Conservation (phyloP, 2,888 invertebrate genomes). For the Plagiodera versicolora region DNA sequence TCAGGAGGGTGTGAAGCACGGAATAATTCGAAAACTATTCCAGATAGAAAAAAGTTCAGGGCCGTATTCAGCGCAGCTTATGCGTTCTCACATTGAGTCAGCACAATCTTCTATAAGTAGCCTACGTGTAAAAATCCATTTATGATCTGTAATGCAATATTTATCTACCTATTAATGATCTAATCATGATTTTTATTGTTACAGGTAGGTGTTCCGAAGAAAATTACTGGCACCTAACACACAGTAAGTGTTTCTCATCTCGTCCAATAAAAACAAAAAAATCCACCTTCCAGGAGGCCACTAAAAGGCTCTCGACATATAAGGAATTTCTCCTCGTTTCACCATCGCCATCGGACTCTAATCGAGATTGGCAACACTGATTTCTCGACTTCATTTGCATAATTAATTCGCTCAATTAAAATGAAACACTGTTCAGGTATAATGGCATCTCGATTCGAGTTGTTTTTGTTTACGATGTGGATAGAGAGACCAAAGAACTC, state of each 20-base stretch:
- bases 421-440: background rate
- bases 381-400: background rate
- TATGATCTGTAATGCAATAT: background rate
- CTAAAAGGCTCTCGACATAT: too few species aligned
- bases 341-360: too few species aligned
- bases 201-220: slow-evolving; percentile 14
- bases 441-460: background rate
- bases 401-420: background rate
- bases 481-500: background rate
- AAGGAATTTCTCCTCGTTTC: too few species aligned
- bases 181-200: slow-evolving; percentile 10
- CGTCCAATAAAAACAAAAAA: too few species aligned
- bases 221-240: background rate
- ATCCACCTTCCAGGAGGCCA: too few species aligned
- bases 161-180: background rate
- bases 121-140: too few species aligned
- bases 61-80: too few species aligned
- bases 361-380: background rate
- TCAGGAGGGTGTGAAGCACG: too few species aligned
- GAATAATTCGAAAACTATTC: too few species aligned
- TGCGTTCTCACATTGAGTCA: too few species aligned
- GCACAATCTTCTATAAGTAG: too few species aligned
- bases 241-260: slow-evolving; percentile 1
- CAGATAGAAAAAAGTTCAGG: too few species aligned
- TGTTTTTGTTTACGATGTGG: background rate